Percentiles rank a stretch among this genome's conserved stretches.
Evolutionary conservation across 1,140 invertebrate species (phyloP).

Genomic region (Leptinotarsa defecta): DNA sequence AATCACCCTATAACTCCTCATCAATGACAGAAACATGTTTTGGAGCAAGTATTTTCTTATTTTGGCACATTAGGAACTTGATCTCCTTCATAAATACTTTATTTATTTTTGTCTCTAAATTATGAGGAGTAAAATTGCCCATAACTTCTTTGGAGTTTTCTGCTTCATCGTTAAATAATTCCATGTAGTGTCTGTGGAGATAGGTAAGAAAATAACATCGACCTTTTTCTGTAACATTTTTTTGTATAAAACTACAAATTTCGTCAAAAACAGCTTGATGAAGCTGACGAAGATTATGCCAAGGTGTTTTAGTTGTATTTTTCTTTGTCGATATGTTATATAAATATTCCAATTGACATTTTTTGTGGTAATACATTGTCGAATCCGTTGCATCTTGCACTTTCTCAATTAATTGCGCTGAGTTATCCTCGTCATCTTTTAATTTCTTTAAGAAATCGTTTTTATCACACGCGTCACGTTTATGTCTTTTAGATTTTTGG

Average conservation of each 20-base stretch:
- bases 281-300: constrained; percentile 28
- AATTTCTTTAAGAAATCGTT: constrained; percentile 9
- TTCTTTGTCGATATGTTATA: constrained; percentile 33
- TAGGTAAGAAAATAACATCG: constrained; percentile 33
- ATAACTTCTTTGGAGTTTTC: constrained; percentile 12
- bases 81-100: constrained; percentile 34
- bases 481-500: too few species aligned
- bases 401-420: constrained; percentile 27
- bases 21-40: constrained; percentile 32
- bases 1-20: constrained; percentile 30
- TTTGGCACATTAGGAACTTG: constrained; percentile 33
- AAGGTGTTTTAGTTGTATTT: constrained; percentile 29
- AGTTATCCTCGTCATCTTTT: constrained; percentile 13
- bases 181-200: constrained; percentile 28
- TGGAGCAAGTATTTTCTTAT: constrained; percentile 37
- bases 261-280: constrained; percentile 33
- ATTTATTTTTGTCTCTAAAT: constrained; percentile 38
- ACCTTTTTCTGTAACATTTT: constrained; percentile 41
- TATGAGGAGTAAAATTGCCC: constrained; percentile 30
- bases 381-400: constrained; percentile 1
- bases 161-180: constrained; percentile 13
- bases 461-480: too few species aligned
- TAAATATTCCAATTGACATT: constrained; percentile 26
- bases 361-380: constrained; percentile 26
- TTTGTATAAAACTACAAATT: constrained; percentile 36